Evolutionary conservation across 2,113 vertebrate genomes (phyloP).

Genomic region (Pimephales promelas): DNA sequence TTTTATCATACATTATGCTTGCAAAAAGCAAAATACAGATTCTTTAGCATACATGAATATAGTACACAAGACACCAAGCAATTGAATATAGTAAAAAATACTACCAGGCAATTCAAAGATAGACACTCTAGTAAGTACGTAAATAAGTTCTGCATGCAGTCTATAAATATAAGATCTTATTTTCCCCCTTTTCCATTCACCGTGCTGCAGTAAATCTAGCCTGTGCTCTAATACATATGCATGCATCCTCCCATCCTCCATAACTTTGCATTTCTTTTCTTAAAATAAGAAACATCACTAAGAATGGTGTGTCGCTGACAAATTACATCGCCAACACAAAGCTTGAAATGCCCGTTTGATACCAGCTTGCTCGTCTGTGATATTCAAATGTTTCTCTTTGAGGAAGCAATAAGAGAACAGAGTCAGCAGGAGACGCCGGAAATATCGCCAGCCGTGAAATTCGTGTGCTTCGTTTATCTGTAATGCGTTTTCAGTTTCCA

Average conservation of each 20-base stretch:
- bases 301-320: slow-evolving; percentile 41
- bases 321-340: slow-evolving; percentile 51
- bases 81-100: slow-evolving; percentile 6
- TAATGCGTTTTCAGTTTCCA: slow-evolving; percentile 50
- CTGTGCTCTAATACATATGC: slow-evolving; percentile 12
- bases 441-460: slow-evolving; percentile 53
- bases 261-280: slow-evolving; percentile 48
- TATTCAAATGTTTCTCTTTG: slow-evolving; percentile 50
- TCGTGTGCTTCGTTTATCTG: slow-evolving; percentile 48
- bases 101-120: not conserved
- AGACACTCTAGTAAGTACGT: not conserved
- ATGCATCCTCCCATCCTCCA: not conserved
- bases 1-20: not conserved
- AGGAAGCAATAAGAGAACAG: slow-evolving; percentile 13
- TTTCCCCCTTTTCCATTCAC: slow-evolving; percentile 8
- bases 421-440: slow-evolving; percentile 27
- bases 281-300: slow-evolving; percentile 39
- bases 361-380: slow-evolving; percentile 36
- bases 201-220: not conserved
- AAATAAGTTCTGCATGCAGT: slow-evolving; percentile 13
- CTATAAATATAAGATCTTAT: slow-evolving; percentile 16
- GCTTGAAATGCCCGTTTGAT: slow-evolving; percentile 48
- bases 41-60: not conserved
- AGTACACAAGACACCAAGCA: not conserved
- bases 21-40: not conserved